These are phyloP conservation scores for Miniopterus natalensis DNA, from an alignment of 2,113 vertebrate genomes.

Conservation along the genomic window DNA sequence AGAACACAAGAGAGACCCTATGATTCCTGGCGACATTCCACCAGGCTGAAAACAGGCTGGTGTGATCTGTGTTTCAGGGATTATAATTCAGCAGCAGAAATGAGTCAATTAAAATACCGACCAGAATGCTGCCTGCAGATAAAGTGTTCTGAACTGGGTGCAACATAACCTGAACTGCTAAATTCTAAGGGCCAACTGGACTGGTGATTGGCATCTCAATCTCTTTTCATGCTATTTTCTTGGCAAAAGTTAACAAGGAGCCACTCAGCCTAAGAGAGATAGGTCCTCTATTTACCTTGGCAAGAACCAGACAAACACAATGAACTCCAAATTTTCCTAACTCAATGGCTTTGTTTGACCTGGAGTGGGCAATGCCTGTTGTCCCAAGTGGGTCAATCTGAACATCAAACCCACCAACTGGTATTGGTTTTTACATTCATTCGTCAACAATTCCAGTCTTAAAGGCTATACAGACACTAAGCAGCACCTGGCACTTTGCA, in stretches of 20 bases:
- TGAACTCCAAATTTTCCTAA: slow-evolving; percentile 1
- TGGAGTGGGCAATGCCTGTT: neutral
- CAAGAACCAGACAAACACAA: neutral
- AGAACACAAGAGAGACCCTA: neutral
- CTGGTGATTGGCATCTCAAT: slow-evolving; percentile 55
- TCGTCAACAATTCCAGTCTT: neutral
- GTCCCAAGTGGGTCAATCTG: neutral
- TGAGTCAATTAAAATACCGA: slow-evolving; percentile 48
- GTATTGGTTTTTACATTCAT: neutral
- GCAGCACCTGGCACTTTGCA: neutral
- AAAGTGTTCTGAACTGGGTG: slow-evolving; percentile 38
- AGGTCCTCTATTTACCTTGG: neutral
- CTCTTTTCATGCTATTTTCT: slow-evolving; percentile 55
- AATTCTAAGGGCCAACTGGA: neutral
- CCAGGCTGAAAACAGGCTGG: slow-evolving; percentile 24
- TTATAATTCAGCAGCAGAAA: slow-evolving; percentile 75
- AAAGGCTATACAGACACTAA: neutral
- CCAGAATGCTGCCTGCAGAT: slow-evolving; percentile 42
- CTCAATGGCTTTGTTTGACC: neutral
- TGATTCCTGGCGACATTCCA: slow-evolving; percentile 3
- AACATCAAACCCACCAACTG: neutral
- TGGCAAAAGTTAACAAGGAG: slow-evolving; percentile 56
- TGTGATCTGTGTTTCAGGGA: neutral
- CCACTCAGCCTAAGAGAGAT: neutral
- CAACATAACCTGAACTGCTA: slow-evolving; percentile 46